A percentile compares a stretch with the other conserved stretches of the same genome.
Conservation (phyloP, 2,888 invertebrate genomes). For the Amiota minor region DNA sequence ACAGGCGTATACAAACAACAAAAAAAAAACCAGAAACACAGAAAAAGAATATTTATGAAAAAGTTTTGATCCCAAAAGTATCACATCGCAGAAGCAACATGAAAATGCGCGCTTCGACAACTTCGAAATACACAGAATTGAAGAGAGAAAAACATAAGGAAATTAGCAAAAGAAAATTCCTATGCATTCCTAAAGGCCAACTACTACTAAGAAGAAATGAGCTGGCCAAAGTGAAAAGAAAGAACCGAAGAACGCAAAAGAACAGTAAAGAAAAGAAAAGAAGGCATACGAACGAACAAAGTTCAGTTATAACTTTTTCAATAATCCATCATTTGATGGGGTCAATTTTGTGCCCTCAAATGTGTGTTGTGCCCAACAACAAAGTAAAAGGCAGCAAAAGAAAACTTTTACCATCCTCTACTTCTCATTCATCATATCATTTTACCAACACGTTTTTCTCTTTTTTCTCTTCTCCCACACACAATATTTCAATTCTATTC, state of each 20-base stretch:
- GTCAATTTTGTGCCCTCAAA: constrained; percentile 27
- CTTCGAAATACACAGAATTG: neutral
- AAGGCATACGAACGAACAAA: constrained; percentile 29
- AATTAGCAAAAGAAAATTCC: constrained; percentile 29
- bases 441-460: neutral
- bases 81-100: neutral
- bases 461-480: neutral
- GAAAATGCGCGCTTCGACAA: constrained; percentile 11
- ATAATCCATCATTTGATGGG: constrained; percentile 36
- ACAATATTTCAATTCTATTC: neutral
- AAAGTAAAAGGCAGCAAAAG: constrained; percentile 3
- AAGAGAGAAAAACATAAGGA: constrained; percentile 15
- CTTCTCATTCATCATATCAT: neutral
- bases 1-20: constrained; percentile 23
- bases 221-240: neutral
- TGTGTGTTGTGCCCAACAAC: neutral
- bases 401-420: constrained; percentile 13
- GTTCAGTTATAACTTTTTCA: constrained; percentile 35
- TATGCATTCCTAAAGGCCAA: constrained; percentile 2
- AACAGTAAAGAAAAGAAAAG: constrained; percentile 5
- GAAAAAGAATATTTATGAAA: constrained; percentile 27
- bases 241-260: neutral
- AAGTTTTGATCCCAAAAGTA: constrained; percentile 30
- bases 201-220: neutral
- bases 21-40: neutral